Conservation (phyloP, 1,140 invertebrate species). For the Bombus turneri region DNA sequence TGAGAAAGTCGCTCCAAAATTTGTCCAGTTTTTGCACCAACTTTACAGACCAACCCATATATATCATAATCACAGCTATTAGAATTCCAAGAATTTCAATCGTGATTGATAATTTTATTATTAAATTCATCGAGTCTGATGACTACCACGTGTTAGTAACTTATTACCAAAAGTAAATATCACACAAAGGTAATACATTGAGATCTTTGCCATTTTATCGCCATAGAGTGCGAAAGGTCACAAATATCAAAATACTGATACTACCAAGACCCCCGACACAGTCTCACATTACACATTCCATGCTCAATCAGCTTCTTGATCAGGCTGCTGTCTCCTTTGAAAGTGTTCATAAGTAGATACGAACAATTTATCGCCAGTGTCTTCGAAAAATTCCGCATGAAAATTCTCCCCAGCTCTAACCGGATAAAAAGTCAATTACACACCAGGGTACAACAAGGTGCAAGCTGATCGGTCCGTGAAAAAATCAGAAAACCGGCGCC, state of each 20-base stretch:
- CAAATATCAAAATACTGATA: background rate
- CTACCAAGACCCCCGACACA: background rate
- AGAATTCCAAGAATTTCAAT: no score
- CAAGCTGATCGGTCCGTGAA: background rate
- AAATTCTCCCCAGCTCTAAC: background rate
- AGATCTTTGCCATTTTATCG: background rate
- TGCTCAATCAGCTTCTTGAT: background rate
- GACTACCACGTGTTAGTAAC: no score
- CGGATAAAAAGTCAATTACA: slow-evolving; percentile 29
- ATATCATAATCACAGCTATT: no score
- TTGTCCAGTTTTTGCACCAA: no score
- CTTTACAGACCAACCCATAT: no score
- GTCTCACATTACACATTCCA: background rate
- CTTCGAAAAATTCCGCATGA: background rate
- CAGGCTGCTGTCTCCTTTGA: background rate
- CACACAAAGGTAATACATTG: no score
- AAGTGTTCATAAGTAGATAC: background rate
- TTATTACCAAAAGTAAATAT: no score
- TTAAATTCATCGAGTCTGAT: no score
- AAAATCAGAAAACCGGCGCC: background rate
- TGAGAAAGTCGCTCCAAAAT: no score
- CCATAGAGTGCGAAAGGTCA: background rate
- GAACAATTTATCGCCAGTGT: background rate
- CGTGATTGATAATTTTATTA: no score
- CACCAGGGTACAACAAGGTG: background rate